Base-by-base conservation (phyloP, 2,888 invertebrate species). In the Drosophila aldrichi region DNA sequence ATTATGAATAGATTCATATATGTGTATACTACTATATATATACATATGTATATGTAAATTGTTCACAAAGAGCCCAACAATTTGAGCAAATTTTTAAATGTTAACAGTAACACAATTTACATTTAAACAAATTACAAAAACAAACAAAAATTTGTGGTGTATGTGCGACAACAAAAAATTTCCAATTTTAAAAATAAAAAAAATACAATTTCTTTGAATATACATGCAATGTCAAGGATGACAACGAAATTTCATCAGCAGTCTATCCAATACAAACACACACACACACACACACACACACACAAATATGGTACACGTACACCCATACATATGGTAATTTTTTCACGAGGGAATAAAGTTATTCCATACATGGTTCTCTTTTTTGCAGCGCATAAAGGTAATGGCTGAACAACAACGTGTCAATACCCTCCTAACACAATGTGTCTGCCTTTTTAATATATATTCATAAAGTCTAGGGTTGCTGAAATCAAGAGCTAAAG, bases 121-220 rank as follows among this genome's bases (percentile, higher is more conserved):
- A 64, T 65, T 65, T 70, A 60, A 77, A 58, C 40, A 66, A 68
- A 66, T 62, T 74, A 52, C 32, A 29, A 38, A 38, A 16, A 66
- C 58, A 51, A 76, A 74, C 7, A 34, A 64, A 51, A 79, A 77
- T 73, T 71, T 87, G 82, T 87, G 87, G 79, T 75, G 75, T 83
- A 81, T 79, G 63, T 63, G 38, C 63, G n/a, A 62, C 64, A 41
- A 34, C 63, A 73, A 59, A 72, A 75, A 77, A 81, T 67, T 83
- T 83, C 68, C 79, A 79, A 84, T 87, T 84, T 87, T 83, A 78
- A 84, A 81, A 83, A 81, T 74, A 78, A 74, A 81, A 81, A 22
- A 81, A 70, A 68, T 79, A 76, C 55, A 78, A 77, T 77, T 77
- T 84, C 84, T 81, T 83, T 86, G 69, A 81, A 72, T 74, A 74